Evolutionary conservation across 2,113 vertebrate species (phyloP), one percentile per base, ranked within the genome.

Genomic region (Dinomys branickii): DNA sequence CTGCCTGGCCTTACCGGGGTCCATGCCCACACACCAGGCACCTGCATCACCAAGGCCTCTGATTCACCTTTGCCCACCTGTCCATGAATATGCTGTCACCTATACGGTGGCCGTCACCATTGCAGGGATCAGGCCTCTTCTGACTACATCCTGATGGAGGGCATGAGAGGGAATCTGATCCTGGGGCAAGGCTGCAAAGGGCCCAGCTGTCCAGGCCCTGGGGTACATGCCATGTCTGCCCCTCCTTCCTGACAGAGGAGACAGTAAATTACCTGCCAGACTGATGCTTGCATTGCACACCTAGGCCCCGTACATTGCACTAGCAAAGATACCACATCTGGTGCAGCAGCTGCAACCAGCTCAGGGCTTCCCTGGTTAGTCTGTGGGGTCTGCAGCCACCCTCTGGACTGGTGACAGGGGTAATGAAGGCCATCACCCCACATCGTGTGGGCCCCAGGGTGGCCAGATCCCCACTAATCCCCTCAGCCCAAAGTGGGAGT

Each of bases 1-100:
- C 10, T n/a, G 20, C 16, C 7, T 35, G n/a, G 7, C 47, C 54
- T 24, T 22, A 0, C 30, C n/a, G 7, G 10, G 30, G 7, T 7
- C 58, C 41, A 22, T 19, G 4, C 33, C 22, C 19, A 7, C 22
- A 0, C 38, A 7, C 47, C 35, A 19, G 22, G 47, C 35, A 26
- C 52, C 41, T 85, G 65, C 44, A 26, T n/a, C 16, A 12, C 65
- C 65, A 38, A 44, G 41, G 54, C 35, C 47, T 33, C 58, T 7
- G 4, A 35, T n/a, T 26, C 41, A 11, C 8, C 44, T 41, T 54
- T 2, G 24, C n/a, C 52, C n/a, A 33, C 26, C 59, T 19, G 83
- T 44, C 19, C 0, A 17, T 38, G 16, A 26, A 73, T 12, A 26
- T 9, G 19, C n/a, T 17, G 47, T 56, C 59, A 67, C 44, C 83